These are phyloP conservation scores for Standfussiana lucernea DNA, from an alignment of 2,888 invertebrate genomes.

Conservation along the genomic window DNA sequence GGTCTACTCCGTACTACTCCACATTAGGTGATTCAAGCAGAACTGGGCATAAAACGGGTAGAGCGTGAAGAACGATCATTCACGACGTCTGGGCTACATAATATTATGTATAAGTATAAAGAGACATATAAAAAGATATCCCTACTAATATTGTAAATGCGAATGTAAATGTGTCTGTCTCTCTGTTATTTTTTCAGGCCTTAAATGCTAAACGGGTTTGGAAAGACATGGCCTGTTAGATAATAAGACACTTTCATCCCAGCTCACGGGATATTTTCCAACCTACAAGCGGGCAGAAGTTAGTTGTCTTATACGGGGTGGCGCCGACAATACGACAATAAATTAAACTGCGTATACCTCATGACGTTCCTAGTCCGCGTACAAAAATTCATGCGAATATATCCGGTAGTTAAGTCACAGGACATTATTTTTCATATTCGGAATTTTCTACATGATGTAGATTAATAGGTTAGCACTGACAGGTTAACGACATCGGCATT, in stretches of 20 bases:
- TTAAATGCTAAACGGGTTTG: background rate
- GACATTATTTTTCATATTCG: no score
- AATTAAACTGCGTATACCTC: no score
- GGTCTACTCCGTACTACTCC: conserved; percentile 33
- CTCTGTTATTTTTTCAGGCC: background rate
- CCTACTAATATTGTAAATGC: background rate
- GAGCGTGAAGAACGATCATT: conserved; percentile 30
- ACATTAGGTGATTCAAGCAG: conserved; percentile 46
- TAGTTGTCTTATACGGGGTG: background rate
- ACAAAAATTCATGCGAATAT: no score
- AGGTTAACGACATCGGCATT: no score
- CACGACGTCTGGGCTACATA: background rate
- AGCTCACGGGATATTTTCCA: background rate
- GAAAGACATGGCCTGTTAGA: background rate
- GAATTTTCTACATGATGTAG: no score
- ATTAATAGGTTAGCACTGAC: no score
- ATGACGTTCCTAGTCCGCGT: no score
- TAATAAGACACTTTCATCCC: background rate
- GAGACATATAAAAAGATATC: background rate
- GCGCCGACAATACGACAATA: no score
- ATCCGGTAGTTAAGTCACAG: no score
- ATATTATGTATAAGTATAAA: background rate
- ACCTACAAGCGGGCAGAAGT: background rate
- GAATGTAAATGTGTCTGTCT: background rate
- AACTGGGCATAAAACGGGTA: conserved; percentile 38